These are phyloP conservation scores for Lethenteron camtschaticum DNA, from an alignment of 2,113 vertebrate species.

Conservation along the genomic window DNA sequence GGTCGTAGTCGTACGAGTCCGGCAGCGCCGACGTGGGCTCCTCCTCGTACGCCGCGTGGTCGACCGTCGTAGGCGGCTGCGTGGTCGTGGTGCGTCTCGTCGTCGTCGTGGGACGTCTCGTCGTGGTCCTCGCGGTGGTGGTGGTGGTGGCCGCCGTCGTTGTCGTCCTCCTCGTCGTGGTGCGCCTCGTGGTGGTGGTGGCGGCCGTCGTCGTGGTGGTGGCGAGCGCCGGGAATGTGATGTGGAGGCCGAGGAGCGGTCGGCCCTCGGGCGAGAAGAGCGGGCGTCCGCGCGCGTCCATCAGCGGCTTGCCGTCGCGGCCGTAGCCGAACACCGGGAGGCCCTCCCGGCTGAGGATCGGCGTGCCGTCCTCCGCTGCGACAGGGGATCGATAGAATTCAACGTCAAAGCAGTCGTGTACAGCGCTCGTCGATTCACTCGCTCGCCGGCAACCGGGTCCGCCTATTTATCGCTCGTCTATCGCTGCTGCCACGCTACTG, in stretches of 20 bases:
- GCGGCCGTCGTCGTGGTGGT: constrained; percentile 24
- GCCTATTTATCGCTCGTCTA: too few relatives aligned
- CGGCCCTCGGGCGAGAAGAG: constrained; percentile 72
- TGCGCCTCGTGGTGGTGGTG: constrained; percentile 19
- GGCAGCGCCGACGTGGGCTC: too few relatives aligned
- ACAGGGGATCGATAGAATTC: constrained; percentile 3
- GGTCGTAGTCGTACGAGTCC: too few relatives aligned
- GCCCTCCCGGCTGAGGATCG: constrained; percentile 62
- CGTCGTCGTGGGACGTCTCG: constrained; percentile 24
- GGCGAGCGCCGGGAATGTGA: constrained; percentile 16
- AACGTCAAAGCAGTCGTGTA: too few relatives aligned
- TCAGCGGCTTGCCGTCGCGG: constrained; percentile 54
- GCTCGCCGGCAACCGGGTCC: too few relatives aligned
- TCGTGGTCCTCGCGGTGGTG: constrained; percentile 20
- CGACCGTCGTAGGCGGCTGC: too few relatives aligned
- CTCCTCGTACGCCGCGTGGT: too few relatives aligned
- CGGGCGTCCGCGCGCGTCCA: constrained; percentile 63
- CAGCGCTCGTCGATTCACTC: too few relatives aligned
- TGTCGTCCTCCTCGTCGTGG: constrained; percentile 19
- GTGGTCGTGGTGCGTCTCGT: constrained; percentile 24
- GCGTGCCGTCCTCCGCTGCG: constrained; percentile 61
- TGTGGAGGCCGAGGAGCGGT: constrained; percentile 57
- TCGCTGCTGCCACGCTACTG: too few relatives aligned
- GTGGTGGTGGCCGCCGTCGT: constrained; percentile 19
- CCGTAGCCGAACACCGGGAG: constrained; percentile 73